Percentiles rank a stretch among this genome's conserved stretches.
Evolutionary conservation across 2,113 vertebrate genomes (phyloP).

Genomic region (Entelurus aequoreus): DNA sequence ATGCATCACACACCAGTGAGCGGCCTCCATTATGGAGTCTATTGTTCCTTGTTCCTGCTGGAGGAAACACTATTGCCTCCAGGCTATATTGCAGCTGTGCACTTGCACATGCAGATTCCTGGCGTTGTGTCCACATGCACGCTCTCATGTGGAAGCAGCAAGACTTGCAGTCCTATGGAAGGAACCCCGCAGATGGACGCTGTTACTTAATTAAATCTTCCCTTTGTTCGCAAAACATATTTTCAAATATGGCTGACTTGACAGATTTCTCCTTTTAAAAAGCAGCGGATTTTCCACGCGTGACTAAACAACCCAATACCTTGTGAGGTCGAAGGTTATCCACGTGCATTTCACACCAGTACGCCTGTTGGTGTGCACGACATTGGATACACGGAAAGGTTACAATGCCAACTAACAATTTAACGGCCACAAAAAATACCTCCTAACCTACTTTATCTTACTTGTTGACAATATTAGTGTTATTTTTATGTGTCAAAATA

Average conservation of each 20-base stretch:
- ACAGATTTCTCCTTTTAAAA: conserved; percentile 4
- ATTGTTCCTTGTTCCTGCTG: conserved; percentile 69
- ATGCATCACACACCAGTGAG: conserved; percentile 24
- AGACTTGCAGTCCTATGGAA: conserved; percentile 35
- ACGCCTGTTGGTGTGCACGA: not conserved
- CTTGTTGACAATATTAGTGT: too few species aligned
- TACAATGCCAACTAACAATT: not conserved
- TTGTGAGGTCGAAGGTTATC: not conserved
- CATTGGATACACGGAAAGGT: not conserved
- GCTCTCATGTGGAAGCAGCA: conserved; percentile 24
- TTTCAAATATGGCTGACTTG: conserved; percentile 14
- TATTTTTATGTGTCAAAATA: too few species aligned
- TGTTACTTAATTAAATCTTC: conserved; percentile 60
- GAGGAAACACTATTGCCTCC: conserved; percentile 61
- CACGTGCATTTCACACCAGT: not conserved
- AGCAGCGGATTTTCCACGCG: not conserved
- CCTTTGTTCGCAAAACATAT: conserved; percentile 24
- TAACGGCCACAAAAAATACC: too few species aligned
- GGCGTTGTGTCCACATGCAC: conserved; percentile 72
- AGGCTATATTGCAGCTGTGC: conserved; percentile 43
- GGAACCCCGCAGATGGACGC: conserved; percentile 49
- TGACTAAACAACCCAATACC: conserved; percentile 1
- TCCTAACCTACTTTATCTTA: too few species aligned
- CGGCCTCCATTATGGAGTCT: conserved; percentile 43
- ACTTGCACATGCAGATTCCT: conserved; percentile 48